Evolutionary conservation across 2,888 invertebrate genomes (phyloP), one percentile per base, ranked within the genome.

Genomic region (Ormyrus labotus): DNA sequence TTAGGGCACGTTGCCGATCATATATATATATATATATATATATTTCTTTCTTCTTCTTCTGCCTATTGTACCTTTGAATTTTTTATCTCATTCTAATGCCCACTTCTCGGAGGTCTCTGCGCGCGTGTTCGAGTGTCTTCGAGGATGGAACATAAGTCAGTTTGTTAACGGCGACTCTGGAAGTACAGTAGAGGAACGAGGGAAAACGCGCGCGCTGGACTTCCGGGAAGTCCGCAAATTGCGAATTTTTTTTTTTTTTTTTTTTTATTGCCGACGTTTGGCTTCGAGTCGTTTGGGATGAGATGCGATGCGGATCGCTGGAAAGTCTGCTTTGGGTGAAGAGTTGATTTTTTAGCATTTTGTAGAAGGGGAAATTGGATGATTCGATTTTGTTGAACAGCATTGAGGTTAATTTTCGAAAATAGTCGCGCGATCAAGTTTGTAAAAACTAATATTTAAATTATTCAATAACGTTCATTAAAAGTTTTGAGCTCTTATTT

Each of bases 21-120:
- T 10, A 64, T 11, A 8, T 5, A 68, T 34, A 34, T 11, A 8
- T 5, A 68, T 34, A 34, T 34, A 34, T 34, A 34, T 34, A 34
- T 34, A 34, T 34, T 34, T 48, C 47, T 13, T 50, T 58, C 13
- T 58, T 70, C 47, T 70, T 58, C 19, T 70, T 45, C 53, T 53
- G 34, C 48, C 67, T 67, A 53, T 65, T 13, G 34, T 57, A 10
- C 11, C 70, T 58, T 34, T 34, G 34, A 58, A 7, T 72, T 63
- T 63, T 72, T 63, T 72, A 8, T 53, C n/a, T 34, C 53, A 5
- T 61, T 45, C 48, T 1, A 34, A 34, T 34, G 34, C 4, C 13
- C 55, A 55, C 9, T 74, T 74, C 58, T 65, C 63, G 65, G 74
- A 74, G 74, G 74, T 74, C 58, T 19, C n/a, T 50, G 65, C 65